Evolutionary conservation across 2,888 invertebrate genomes (phyloP), one percentile per base, ranked within the genome.

Genomic region (Drosophila recens): DNA sequence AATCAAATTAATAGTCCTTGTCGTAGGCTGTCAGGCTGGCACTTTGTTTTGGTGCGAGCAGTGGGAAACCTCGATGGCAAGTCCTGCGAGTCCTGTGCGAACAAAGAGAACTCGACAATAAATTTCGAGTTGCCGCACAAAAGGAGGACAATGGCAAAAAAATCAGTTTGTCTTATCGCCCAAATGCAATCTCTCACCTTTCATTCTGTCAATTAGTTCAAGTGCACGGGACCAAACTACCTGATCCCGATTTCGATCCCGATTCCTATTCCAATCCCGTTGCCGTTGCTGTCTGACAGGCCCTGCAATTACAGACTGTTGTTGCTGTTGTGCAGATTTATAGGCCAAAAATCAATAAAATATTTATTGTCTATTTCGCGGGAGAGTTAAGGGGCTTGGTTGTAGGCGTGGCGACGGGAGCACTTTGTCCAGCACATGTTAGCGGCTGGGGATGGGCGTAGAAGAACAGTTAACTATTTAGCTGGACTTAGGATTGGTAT

Each of bases 171-270:
- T 72, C 70, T 83, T 87, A 87, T 87, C 86, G 74, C 73, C 38
- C 73, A 75, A 80, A 78, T 86, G 86, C 86, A 72, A 87, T 87
- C 86, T 88, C 88, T 83, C 86, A 88, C 86, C 88, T 87, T 80
- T 86, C 86, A 86, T 68, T 58, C 79, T 80, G 88, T 86, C 86
- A 87, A 87, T 87, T 87, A 88, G 86, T 87, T 87, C 86, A 88
- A 87, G 86, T 86, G 88, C 83, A 67, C 45, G 27, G 38, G 57
- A 43, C 46, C 45, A 45, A 45, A 33, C 61, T 81, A 80, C 79
- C 79, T 79, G 80, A 38, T 43, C 10, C 20, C 10, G 33, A 27
- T 27, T 11, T 15, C 52, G 23, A 52, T 9, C 2, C 33, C 52
- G 23, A 52, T 9, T 3, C 33, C 23, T 4, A 52, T 36, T 3